A percentile compares a stretch with the other conserved stretches of the same genome.
These are phyloP conservation scores for Turritopsis rubra DNA, from an alignment of 30 jellyfish, hydroid and myxozoan genomes.

Conservation along the genomic window DNA sequence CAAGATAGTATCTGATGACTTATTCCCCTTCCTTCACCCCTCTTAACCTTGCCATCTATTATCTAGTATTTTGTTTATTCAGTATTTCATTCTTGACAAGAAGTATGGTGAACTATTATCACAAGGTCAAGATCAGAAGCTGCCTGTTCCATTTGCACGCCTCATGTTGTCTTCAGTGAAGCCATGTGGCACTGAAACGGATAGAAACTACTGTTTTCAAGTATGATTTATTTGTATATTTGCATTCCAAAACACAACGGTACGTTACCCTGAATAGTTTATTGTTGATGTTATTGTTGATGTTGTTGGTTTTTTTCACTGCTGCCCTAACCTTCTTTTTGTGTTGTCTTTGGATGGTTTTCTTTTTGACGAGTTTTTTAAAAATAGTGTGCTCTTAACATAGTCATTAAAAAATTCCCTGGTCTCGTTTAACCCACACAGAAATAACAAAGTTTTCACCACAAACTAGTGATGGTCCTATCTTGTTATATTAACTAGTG, in stretches of 20 bases:
- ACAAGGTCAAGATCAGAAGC: constrained; percentile 89
- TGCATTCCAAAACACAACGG: neutral
- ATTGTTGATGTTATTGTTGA: neutral
- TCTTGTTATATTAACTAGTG: too few relatives aligned
- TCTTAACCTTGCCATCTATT: neutral
- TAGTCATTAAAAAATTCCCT: too few relatives aligned
- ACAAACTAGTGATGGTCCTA: too few relatives aligned
- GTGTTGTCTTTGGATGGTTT: neutral
- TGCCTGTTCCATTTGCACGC: constrained; percentile 51
- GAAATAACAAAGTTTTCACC: too few relatives aligned
- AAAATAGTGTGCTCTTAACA: too few relatives aligned
- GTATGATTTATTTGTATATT: constrained; percentile 18
- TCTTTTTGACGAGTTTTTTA: neutral
- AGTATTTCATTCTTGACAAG: constrained; percentile 88
- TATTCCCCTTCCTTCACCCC: too few relatives aligned
- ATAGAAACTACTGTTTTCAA: constrained; percentile 91
- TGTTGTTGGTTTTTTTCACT: neutral
- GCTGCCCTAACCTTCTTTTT: neutral
- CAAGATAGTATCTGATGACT: neutral
- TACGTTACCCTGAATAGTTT: neutral
- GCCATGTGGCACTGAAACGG: constrained; percentile 69
- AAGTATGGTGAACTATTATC: constrained; percentile 79
- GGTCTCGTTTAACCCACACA: too few relatives aligned
- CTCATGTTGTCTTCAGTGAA: constrained; percentile 71
- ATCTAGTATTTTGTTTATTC: neutral